Evolutionary conservation across 1,140 invertebrate genomes (phyloP).

Genomic region (Oreohelix idahoensis): DNA sequence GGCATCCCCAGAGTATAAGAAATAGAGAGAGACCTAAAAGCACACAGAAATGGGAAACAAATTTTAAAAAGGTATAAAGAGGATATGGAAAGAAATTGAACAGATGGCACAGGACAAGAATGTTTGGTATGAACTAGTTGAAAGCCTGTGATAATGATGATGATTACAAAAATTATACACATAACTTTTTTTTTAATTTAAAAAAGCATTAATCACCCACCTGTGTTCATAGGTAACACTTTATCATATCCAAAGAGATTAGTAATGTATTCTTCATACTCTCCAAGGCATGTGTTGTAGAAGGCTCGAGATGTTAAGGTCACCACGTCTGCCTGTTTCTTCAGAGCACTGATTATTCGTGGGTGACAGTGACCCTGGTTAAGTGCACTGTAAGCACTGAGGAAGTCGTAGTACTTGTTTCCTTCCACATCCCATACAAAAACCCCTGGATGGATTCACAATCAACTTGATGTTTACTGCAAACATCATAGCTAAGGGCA

Average conservation of each 20-base stretch:
- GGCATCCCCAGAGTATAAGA: too few species aligned
- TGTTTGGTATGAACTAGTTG: too few species aligned
- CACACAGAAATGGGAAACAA: too few species aligned
- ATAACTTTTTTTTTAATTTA: too few species aligned
- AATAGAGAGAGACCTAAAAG: too few species aligned
- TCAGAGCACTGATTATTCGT: slow-evolving; percentile 87
- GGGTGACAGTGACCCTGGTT: slow-evolving; percentile 99
- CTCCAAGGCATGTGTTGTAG: slow-evolving; percentile 91
- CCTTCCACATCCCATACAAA: slow-evolving; percentile 97
- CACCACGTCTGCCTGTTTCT: slow-evolving; percentile 82
- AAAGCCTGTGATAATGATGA: too few species aligned
- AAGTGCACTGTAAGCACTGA: slow-evolving; percentile 97
- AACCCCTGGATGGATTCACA: slow-evolving; percentile 78
- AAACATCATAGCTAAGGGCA: too few species aligned
- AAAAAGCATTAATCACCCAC: slow-evolving; percentile 55
- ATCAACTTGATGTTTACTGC: neutral
- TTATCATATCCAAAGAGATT: slow-evolving; percentile 94
- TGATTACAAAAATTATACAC: too few species aligned
- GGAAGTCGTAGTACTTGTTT: slow-evolving; percentile 93
- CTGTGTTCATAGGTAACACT: slow-evolving; percentile 97
- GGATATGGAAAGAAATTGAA: too few species aligned
- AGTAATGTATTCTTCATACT: slow-evolving; percentile 95
- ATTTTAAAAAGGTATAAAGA: too few species aligned
- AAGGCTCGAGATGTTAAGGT: slow-evolving; percentile 91
- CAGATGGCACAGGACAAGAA: too few species aligned